Evolutionary conservation across 2,888 invertebrate genomes (phyloP).

Genomic region (Liodrosophila aerea): DNA sequence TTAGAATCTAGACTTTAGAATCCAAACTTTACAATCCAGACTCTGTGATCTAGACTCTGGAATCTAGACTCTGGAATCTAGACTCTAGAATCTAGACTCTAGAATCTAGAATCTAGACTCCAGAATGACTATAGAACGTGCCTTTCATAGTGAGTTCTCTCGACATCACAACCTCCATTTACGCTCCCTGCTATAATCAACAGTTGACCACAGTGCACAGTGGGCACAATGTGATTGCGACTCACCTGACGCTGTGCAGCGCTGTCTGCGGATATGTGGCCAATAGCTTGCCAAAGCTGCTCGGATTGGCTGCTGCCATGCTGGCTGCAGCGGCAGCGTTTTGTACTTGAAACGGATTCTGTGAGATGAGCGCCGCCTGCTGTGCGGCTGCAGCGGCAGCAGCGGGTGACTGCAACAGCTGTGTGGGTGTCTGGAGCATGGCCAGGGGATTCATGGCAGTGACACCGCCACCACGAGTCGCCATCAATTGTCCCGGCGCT

Average conservation of each 20-base stretch:
- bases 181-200: no score
- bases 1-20: no score
- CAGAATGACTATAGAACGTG: no score
- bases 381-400: constrained; percentile 81
- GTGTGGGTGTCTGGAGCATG: constrained; percentile 84
- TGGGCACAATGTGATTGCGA: neutral
- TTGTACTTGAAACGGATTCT: constrained; percentile 83
- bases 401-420: constrained; percentile 75
- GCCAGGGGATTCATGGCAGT: constrained; percentile 85
- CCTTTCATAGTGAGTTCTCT: no score
- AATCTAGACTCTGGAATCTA: no score
- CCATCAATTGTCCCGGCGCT: constrained; percentile 84
- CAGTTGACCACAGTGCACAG: no score
- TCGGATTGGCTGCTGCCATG: constrained; percentile 84
- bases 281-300: constrained; percentile 87
- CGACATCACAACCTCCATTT: no score
- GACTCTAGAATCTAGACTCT: no score
- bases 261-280: constrained; percentile 85
- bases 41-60: no score
- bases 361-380: constrained; percentile 83
- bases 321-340: constrained; percentile 85
- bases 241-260: constrained; percentile 82
- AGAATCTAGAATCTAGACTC: no score
- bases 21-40: no score
- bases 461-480: constrained; percentile 80